Conservation (phyloP, 2,888 invertebrate species). For the Caenorhabditis panamensis region DNA sequence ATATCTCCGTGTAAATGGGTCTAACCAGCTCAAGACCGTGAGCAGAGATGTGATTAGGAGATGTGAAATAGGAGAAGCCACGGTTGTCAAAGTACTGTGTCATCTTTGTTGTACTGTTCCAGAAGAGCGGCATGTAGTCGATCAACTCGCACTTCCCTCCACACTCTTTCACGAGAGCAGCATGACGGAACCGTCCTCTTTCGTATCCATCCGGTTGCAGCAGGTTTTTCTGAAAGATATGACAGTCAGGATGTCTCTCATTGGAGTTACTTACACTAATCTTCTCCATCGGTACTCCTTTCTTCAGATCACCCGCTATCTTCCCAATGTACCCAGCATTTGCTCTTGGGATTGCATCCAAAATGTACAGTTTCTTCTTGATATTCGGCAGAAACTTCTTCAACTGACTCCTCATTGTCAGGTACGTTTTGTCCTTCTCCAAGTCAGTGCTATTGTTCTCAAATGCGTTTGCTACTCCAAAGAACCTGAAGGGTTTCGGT, state of each 20-base stretch:
- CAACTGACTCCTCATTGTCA: slow-evolving; percentile 42
- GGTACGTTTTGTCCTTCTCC: slow-evolving; percentile 24
- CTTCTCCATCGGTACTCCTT: slow-evolving; percentile 14
- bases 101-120: slow-evolving; percentile 20
- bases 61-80: slow-evolving; percentile 45
- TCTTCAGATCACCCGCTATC: slow-evolving; percentile 37
- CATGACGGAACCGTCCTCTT: slow-evolving; percentile 31
- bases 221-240: slow-evolving; percentile 17
- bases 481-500: no score
- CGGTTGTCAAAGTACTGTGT: slow-evolving; percentile 36
- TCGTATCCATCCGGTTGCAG: slow-evolving; percentile 33
- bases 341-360: slow-evolving; percentile 39
- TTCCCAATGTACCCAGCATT: slow-evolving; percentile 16
- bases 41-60: slow-evolving; percentile 39
- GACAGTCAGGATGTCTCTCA: no score
- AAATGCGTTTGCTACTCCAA: slow-evolving; percentile 31
- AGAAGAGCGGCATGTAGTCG: slow-evolving; percentile 43
- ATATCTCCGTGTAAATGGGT: slow-evolving; percentile 48
- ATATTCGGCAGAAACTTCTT: slow-evolving; percentile 39
- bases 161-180: slow-evolving; percentile 36
- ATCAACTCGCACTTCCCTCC: slow-evolving; percentile 51
- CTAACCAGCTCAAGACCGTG: slow-evolving; percentile 46
- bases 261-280: slow-evolving; percentile 18
- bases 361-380: slow-evolving; percentile 50
- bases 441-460: slow-evolving; percentile 21